phyloP scores from a whole-genome alignment of 2,888 invertebrate genomes.

The Horisme vitalbata region DNA sequence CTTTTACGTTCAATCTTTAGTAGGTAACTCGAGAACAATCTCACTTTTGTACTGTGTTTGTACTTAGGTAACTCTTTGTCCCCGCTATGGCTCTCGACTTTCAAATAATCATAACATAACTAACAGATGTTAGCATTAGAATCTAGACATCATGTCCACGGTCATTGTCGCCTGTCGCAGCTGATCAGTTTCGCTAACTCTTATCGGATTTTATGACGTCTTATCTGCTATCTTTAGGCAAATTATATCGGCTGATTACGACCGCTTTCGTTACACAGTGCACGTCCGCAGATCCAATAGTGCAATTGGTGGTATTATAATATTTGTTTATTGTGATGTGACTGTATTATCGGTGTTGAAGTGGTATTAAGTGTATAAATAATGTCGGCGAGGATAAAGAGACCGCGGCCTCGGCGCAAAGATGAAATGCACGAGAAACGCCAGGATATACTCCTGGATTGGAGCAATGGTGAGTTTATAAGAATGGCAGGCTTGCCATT shows the following conservation, averaged over 20 bases:
- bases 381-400: constrained; percentile 63
- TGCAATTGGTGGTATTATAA: constrained; percentile 45
- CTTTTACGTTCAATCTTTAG: constrained; percentile 3
- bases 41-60: not conserved
- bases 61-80: constrained; percentile 25
- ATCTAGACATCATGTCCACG: constrained; percentile 33
- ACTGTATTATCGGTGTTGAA: constrained; percentile 36
- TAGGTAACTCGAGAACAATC: constrained; percentile 20
- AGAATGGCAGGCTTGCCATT: no score
- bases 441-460: constrained; percentile 69
- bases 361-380: constrained; percentile 37
- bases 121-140: not conserved
- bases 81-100: constrained; percentile 20
- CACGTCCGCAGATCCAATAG: constrained; percentile 61
- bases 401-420: constrained; percentile 66
- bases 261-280: constrained; percentile 55
- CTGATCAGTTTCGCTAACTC: constrained; percentile 41
- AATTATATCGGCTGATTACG: constrained; percentile 60
- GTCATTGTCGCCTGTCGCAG: constrained; percentile 40
- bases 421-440: constrained; percentile 67
- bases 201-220: constrained; percentile 72
- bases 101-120: constrained; percentile 11
- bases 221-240: constrained; percentile 66
- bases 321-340: constrained; percentile 56
- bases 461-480: constrained; percentile 69